Evolutionary conservation across 2,797 vertebrate species (phyloP).

Genomic region (Chiroxiphia lanceolata): DNA sequence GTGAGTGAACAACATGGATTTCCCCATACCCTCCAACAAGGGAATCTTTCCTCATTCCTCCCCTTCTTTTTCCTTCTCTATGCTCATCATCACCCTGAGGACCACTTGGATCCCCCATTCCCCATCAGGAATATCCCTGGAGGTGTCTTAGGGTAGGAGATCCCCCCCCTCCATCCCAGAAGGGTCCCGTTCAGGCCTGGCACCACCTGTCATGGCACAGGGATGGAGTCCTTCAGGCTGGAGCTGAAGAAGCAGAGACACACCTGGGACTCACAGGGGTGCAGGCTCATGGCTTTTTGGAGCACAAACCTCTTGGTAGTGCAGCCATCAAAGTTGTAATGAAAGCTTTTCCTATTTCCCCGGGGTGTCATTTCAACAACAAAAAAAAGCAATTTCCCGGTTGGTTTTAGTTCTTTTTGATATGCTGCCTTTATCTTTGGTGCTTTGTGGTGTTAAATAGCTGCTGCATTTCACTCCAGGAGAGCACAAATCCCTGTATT

Average conservation of each 20-base stretch:
- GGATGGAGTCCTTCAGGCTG: background rate
- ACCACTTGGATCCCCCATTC: background rate
- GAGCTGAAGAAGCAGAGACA: background rate
- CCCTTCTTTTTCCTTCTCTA: background rate
- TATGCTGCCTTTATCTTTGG: background rate
- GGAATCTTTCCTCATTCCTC: background rate
- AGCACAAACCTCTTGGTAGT: background rate
- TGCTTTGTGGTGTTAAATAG: background rate
- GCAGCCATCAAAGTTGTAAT: background rate
- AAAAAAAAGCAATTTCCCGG: background rate
- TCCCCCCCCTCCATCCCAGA: background rate
- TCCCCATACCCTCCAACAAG: background rate
- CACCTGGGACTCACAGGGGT: background rate
- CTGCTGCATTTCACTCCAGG: background rate
- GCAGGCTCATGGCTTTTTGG: background rate
- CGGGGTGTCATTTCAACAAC: background rate
- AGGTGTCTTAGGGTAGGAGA: background rate
- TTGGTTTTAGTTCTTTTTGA: background rate
- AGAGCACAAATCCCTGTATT: background rate
- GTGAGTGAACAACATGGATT: background rate
- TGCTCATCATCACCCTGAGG: background rate
- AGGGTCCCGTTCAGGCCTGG: background rate
- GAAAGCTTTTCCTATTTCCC: background rate
- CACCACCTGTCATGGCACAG: background rate
- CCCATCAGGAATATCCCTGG: background rate